Evolutionary conservation across 1,140 invertebrate genomes (phyloP).

Genomic region (Diabrotica virgifera): DNA sequence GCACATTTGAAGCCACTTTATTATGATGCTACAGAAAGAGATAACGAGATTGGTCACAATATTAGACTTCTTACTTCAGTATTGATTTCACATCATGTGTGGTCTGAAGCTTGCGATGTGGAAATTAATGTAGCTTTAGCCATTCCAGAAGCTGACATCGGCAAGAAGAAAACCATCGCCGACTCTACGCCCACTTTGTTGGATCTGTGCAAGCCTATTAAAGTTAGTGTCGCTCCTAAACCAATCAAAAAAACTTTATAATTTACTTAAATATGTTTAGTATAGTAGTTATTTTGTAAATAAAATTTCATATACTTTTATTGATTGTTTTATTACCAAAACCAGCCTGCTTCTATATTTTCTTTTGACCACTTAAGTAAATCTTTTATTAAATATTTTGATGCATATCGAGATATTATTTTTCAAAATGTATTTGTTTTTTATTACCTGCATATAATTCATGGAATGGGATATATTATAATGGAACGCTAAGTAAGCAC

Average conservation of each 20-base stretch:
- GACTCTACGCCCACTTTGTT: slow-evolving; percentile 64
- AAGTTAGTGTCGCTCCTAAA: slow-evolving; percentile 85
- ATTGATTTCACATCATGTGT: slow-evolving; percentile 84
- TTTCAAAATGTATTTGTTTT: no score
- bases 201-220: slow-evolving; percentile 85
- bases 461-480: no score
- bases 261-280: not conserved
- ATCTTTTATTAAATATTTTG: no score
- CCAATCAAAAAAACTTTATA: slow-evolving; percentile 64
- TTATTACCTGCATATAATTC: no score
- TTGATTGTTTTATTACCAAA: no score
- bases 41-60: slow-evolving; percentile 54
- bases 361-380: no score
- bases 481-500: no score
- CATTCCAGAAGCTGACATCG: slow-evolving; percentile 62
- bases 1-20: slow-evolving; percentile 64
- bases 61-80: slow-evolving; percentile 82
- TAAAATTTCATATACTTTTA: no score
- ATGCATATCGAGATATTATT: no score
- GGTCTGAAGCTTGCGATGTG: slow-evolving; percentile 87
- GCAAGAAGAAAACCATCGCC: slow-evolving; percentile 55
- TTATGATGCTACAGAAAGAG: slow-evolving; percentile 35
- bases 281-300: slow-evolving; percentile 3
- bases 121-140: slow-evolving; percentile 80
- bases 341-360: no score